phyloP scores from a whole-genome alignment of 1,140 invertebrate genomes.

The Drosophila orosa region DNA sequence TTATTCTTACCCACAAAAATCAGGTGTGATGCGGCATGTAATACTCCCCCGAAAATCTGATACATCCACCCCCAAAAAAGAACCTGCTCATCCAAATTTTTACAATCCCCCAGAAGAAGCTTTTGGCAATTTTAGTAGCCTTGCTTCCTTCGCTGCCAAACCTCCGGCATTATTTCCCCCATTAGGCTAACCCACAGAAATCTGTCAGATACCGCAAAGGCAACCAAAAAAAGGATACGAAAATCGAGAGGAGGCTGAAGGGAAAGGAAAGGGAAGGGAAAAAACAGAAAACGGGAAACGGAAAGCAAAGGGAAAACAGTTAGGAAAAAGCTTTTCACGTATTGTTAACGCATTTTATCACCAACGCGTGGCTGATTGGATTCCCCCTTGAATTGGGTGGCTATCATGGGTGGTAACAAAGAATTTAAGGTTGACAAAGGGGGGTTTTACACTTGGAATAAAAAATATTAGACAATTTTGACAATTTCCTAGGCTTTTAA shows the following conservation, averaged over 20 bases:
- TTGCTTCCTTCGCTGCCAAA: conserved; percentile 8
- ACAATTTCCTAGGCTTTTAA: background rate
- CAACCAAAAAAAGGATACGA: conserved; percentile 47
- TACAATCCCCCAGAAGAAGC: conserved; percentile 33
- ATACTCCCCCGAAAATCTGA: conserved; percentile 35
- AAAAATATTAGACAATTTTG: background rate
- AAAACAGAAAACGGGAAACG: conserved; percentile 15
- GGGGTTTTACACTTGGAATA: background rate
- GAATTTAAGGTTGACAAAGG: background rate
- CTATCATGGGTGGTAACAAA: background rate
- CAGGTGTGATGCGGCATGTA: conserved; percentile 52
- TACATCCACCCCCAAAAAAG: background rate
- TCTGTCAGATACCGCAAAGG: conserved; percentile 78
- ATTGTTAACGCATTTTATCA: conserved; percentile 82
- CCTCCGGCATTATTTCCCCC: conserved; percentile 12
- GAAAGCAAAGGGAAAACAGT: conserved; percentile 58
- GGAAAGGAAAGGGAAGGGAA: background rate
- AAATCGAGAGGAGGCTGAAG: background rate
- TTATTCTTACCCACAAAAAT: conserved; percentile 42
- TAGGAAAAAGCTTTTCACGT: conserved; percentile 77
- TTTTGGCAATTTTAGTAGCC: conserved; percentile 48
- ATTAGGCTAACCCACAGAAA: conserved; percentile 71
- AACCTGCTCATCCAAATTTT: conserved; percentile 14
- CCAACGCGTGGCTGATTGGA: conserved; percentile 82
- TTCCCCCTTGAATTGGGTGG: conserved; percentile 46